Base-by-base conservation (phyloP, 2,797 vertebrate species). In the Uromys caudimaculatus region DNA sequence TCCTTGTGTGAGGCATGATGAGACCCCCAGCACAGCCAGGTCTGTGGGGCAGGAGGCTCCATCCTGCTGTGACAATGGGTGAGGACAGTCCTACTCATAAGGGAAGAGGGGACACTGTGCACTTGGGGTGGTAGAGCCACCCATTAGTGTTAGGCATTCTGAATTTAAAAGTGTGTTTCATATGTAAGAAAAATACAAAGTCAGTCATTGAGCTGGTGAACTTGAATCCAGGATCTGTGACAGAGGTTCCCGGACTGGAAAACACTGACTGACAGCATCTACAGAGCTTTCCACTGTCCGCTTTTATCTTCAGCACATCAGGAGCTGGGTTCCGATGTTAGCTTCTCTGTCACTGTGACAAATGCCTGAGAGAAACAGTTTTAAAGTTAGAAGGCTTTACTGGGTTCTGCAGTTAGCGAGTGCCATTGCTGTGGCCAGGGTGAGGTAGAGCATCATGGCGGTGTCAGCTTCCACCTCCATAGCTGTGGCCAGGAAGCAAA, bases 91-190 rank as follows among this genome's bases (percentile, higher is more conserved):
- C 24, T 35, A 3, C 58, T 69, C 64, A 17, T 67, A 23, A 47
- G 71, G 62, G 4, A 64, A 58, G 47, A 71, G 71, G 24, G 58
- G 38, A 24, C 44, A 58, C 12, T n/a, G 6, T n/a, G 6, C 12
- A 52, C 64, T 81, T 71, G 50, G 62, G 27, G 50, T 44, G 75
- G 56, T 75, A 54, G 47, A 86, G 11, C 47, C 54, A 16, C 69
- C 11, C 75, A 14, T 52, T 60, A 52, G 41, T 41, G 47, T 8
- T 76, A 19, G 79, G 32, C 27, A n/a, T 67, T 78, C 82, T 79
- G 64, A 69, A 67, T 92, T 96, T 82, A 27, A 79, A 83, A 78
- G 60, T 76, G 38, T 67, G 69, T 52, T 35, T 93, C 58, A 78
- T 58, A 38, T 58, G 27, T 87, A 56, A 93, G 73, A 82, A 62